Conservation (phyloP, 2,888 invertebrate genomes). For the Leptinotarsa haldemani region DNA sequence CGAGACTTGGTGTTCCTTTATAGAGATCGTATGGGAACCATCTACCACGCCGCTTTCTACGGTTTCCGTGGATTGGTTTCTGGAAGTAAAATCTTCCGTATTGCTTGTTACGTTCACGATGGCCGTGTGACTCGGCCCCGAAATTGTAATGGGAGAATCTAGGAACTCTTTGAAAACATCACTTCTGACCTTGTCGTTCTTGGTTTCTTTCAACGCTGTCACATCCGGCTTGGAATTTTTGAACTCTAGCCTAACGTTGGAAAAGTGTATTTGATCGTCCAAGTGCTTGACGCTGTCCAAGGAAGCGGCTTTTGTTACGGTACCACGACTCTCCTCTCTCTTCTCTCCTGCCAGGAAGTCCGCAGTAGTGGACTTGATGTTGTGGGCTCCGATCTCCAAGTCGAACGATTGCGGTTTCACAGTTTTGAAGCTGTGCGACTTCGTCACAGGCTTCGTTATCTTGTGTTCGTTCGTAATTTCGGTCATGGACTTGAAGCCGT, state of each 20-base stretch:
- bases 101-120: constrained; percentile 56
- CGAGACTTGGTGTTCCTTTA: constrained; percentile 65
- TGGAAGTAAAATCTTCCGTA: constrained; percentile 41
- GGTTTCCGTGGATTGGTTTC: constrained; percentile 34
- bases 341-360: constrained; percentile 39
- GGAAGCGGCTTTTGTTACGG: constrained; percentile 63
- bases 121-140: constrained; percentile 61
- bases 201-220: constrained; percentile 10
- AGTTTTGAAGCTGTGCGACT: constrained; percentile 78
- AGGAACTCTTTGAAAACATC: constrained; percentile 28
- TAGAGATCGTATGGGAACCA: constrained; percentile 48
- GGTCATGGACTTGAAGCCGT: constrained; percentile 61
- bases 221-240: constrained; percentile 32
- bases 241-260: constrained; percentile 38
- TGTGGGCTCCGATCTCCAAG: constrained; percentile 29
- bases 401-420: constrained; percentile 59
- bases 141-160: constrained; percentile 55
- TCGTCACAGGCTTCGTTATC: constrained; percentile 71
- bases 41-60: constrained; percentile 45
- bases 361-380: constrained; percentile 28
- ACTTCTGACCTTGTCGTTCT: constrained; percentile 34
- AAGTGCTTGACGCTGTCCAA: constrained; percentile 73
- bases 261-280: constrained; percentile 60
- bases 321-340: constrained; percentile 42
- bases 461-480: constrained; percentile 54